Evolutionary conservation across 2,797 vertebrate genomes (phyloP), one percentile per base, ranked within the genome.

Genomic region (Antrozous pallidus): DNA sequence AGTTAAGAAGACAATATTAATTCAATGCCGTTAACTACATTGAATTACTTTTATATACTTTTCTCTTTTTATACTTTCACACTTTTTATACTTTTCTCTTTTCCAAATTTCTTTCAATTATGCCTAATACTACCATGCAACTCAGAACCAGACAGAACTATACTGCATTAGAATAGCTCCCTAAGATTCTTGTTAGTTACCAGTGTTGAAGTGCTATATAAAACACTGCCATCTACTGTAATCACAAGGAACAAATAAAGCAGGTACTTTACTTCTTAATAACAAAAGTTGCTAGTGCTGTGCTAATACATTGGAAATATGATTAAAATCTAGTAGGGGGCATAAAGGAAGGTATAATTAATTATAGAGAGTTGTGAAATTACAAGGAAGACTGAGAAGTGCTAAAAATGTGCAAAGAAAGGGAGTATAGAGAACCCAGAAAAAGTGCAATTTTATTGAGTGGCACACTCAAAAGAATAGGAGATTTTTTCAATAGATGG

Each of bases 181-280:
- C 6, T 40, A 14, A 2, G 45, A 36, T 0, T 2, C 8, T n/a
- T 80, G 16, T 51, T 42, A 79, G 56, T 28, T 75, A 78, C n/a
- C 85, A 80, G 69, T 17, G 56, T n/a, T 56, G 38, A 73, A 4
- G 12, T 70, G 75, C 67, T 22, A 13, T 88, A 49, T 82, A 69
- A 81, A 91, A 92, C 67, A 94, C 82, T 95, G 86, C 93, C 96
- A 97, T 96, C 96, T 96, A 87, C 81, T 94, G 31, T 47, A 80
- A 96, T 82, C 42, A 89, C 88, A 95, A 69, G 28, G 26, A 93
- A 88, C 5, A 90, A 88, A 67, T 5, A 82, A 90, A 94, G 36
- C 1, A 70, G 9, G 6, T 94, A 49, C 10, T 80, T 63, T 0
- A 10, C 6, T 78, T 90, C 91, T 63, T 54, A 88, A 54, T 90